Base-by-base conservation (phyloP, 2,797 vertebrate genomes). In the Danio choprae region DNA sequence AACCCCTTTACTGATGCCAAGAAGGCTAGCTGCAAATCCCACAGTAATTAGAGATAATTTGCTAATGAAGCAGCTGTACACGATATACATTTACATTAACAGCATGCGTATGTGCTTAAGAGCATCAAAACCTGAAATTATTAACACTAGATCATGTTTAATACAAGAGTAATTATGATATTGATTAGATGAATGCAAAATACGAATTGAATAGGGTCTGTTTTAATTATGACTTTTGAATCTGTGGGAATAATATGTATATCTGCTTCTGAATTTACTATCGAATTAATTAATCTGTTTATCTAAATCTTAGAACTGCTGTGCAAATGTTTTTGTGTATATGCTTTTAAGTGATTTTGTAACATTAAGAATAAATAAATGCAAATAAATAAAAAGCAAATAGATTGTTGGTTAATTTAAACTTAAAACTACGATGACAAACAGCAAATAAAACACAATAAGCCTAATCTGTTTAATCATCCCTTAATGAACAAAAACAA, bases 121-220 rank as follows among this genome's bases (percentile, higher is more conserved):
- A 43, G 43, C 12, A 67, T 67, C 67, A 29, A 9, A 48, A 67
- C 13, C 20, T 41, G 16, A 20, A 55, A 55, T 40, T 18, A 50
- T 18, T 71, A 55, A 55, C 36, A 48, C 36, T 12, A 38, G 50
- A 36, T 16, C 36, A 13, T 55, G 16, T 55, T 70, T 40, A 70
- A 70, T 70, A 10, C 68, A 70, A 53, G 29, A 36, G 51, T 55
- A 70, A 70, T 53, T 12, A 53, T 40, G n/a, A 41, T 68, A 70
- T 70, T 13, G 68, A 70, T 70, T 55, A 40, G 9, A 38, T 53
- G 18, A 20, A 68, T 0, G 11, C 68, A 70, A 29, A 9, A 18
- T 38, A 16, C 6, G 4, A 4, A 1, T 41, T 40, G 10, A 29
- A 18, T 70, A 29, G 55, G 50, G 38, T 16, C 36, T 20, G 10